phyloP scores from a whole-genome alignment of 2,797 vertebrate species.

The Acanthurus lineatus region DNA sequence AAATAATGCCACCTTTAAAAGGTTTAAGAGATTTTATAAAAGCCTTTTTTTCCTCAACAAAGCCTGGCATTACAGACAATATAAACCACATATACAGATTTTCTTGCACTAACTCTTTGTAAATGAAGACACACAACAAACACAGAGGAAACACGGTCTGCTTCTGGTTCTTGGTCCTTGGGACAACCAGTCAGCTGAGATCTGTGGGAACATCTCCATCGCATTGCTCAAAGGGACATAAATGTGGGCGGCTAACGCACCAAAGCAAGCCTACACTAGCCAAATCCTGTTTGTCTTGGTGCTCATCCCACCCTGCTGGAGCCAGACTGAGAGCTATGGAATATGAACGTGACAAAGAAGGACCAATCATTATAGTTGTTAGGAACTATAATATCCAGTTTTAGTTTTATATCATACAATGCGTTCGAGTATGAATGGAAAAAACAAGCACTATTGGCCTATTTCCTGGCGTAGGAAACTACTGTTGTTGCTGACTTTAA shows the following conservation, averaged over 20 bases:
- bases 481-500: not conserved
- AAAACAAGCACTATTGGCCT: not conserved
- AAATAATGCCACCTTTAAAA: not conserved
- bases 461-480: constrained; percentile 1
- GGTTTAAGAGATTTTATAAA: not conserved
- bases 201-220: constrained; percentile 69
- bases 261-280: constrained; percentile 52
- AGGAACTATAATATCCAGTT: constrained; percentile 25
- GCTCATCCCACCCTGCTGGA: constrained; percentile 54
- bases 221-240: constrained; percentile 57
- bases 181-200: constrained; percentile 31
- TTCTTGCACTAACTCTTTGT: not conserved
- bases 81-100: not conserved
- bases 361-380: not conserved
- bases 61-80: not conserved
- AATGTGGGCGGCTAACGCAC: constrained; percentile 62
- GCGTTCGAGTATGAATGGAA: not conserved
- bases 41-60: not conserved
- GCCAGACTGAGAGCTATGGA: constrained; percentile 6
- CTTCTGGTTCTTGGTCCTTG: constrained; percentile 36
- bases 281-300: constrained; percentile 74
- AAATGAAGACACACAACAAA: not conserved
- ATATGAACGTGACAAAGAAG: not conserved
- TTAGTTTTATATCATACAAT: not conserved
- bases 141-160: constrained; percentile 29